Percentiles rank a stretch among this genome's conserved stretches.
These are phyloP conservation scores for Hesperophylax magnus DNA, from an alignment of 1,140 invertebrate species.

Conservation along the genomic window DNA sequence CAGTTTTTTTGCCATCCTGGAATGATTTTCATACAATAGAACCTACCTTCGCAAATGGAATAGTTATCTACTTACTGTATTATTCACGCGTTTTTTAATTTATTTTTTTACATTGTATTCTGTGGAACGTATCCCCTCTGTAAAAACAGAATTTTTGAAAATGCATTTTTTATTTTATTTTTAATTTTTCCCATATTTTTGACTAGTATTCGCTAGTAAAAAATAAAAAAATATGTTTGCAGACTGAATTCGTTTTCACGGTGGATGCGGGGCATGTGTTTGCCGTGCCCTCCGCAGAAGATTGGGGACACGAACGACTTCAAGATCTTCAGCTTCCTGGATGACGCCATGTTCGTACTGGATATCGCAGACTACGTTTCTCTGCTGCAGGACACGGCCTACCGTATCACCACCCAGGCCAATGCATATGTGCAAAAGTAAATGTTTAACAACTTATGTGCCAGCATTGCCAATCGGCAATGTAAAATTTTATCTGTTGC, in stretches of 20 bases:
- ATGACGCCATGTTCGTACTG: slow-evolving; percentile 79
- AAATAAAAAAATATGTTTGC: slow-evolving; percentile 28
- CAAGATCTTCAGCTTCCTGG: slow-evolving; percentile 80
- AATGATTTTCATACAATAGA: too few relatives aligned
- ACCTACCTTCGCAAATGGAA: too few relatives aligned
- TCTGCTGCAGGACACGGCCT: slow-evolving; percentile 77
- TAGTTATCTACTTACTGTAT: too few relatives aligned
- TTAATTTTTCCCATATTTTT: too few relatives aligned
- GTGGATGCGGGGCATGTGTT: slow-evolving; percentile 89
- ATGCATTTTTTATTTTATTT: too few relatives aligned
- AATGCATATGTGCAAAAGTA: slow-evolving; percentile 77
- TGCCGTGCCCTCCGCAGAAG: slow-evolving; percentile 77
- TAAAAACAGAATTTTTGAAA: too few relatives aligned
- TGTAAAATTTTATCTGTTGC: too few relatives aligned
- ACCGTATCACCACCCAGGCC: slow-evolving; percentile 74
- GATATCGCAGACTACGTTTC: slow-evolving; percentile 78
- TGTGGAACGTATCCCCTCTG: too few relatives aligned
- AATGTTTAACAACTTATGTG: background rate
- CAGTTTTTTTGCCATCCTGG: too few relatives aligned
- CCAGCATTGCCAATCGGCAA: too few relatives aligned
- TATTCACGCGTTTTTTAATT: too few relatives aligned
- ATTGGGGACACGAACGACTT: slow-evolving; percentile 69
- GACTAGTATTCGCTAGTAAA: background rate
- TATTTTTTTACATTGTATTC: too few relatives aligned
- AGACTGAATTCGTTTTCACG: slow-evolving; percentile 83